phyloP scores from a whole-genome alignment of 2,113 vertebrate genomes.

The Channa argus region DNA sequence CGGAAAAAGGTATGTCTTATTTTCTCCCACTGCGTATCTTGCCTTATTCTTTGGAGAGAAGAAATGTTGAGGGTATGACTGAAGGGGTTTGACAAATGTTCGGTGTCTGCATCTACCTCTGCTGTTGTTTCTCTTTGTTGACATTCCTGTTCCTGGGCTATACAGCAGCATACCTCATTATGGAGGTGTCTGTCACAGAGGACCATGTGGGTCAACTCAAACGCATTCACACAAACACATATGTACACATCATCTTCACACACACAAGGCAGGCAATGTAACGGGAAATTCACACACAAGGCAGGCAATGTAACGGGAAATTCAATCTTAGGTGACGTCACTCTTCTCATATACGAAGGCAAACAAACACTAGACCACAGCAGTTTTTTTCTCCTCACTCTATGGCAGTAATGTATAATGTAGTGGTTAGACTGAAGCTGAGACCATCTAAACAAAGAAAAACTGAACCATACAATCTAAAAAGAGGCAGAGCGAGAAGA shows the following conservation, averaged over 20 bases:
- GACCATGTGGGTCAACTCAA: slow-evolving; percentile 8
- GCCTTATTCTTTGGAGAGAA: slow-evolving; percentile 12
- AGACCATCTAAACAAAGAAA: slow-evolving; percentile 55
- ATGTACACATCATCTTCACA: background rate
- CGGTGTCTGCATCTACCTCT: slow-evolving; percentile 37
- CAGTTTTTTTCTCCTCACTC: slow-evolving; percentile 21
- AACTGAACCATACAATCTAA: slow-evolving; percentile 42
- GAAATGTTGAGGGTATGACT: slow-evolving; percentile 20
- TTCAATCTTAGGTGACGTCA: slow-evolving; percentile 26
- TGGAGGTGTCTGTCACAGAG: slow-evolving; percentile 25
- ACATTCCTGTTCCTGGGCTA: slow-evolving; percentile 19
- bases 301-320: slow-evolving; percentile 55
- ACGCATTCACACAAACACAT: background rate
- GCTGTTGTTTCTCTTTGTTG: slow-evolving; percentile 42
- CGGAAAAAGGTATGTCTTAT: slow-evolving; percentile 38
- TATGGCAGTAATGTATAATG: slow-evolving; percentile 40
- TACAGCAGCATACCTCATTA: slow-evolving; percentile 57
- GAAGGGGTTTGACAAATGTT: slow-evolving; percentile 48
- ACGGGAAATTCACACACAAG: slow-evolving; percentile 40
- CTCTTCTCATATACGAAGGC: slow-evolving; percentile 4
- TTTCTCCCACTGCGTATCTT: slow-evolving; percentile 12
- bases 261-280: slow-evolving; percentile 39
- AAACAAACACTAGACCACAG: slow-evolving; percentile 18
- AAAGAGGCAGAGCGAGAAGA: slow-evolving; percentile 3
- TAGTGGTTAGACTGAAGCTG: slow-evolving; percentile 55